Percentiles rank a stretch among this genome's conserved stretches.
Conservation (phyloP, 2,797 vertebrate species). For the Mastacembelus armatus region DNA sequence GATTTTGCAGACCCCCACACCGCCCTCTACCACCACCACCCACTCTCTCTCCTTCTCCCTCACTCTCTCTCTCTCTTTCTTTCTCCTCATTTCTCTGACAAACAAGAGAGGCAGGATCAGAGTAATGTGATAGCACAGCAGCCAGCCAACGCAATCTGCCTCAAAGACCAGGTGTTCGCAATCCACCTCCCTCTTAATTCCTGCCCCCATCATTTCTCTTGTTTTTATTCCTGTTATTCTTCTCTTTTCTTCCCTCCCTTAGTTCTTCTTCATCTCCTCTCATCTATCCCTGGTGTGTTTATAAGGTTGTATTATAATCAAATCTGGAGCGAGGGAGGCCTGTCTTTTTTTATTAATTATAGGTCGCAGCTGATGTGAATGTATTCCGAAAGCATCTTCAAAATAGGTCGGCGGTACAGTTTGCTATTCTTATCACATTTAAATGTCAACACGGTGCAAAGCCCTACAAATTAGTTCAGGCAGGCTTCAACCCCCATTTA, state of each 20-base stretch:
- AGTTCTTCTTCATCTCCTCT: conserved; percentile 69
- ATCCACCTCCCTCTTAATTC: conserved; percentile 97
- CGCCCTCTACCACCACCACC: conserved; percentile 26
- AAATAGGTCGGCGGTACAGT: conserved; percentile 89
- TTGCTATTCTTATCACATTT: conserved; percentile 94
- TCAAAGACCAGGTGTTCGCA: conserved; percentile 99
- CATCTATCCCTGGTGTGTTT: conserved; percentile 93
- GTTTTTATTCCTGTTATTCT: conserved; percentile 85
- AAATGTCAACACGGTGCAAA: conserved; percentile 93
- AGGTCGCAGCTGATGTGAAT: conserved; percentile 92
- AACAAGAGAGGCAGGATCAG: conserved; percentile 93
- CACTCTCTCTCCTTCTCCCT: conserved; percentile 38
- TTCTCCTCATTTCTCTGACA: conserved; percentile 82
- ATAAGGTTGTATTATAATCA: conserved; percentile 99
- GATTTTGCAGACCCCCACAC: conserved; percentile 90
- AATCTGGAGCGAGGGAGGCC: conserved; percentile 94
- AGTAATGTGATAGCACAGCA: conserved; percentile 97
- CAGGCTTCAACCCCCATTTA: conserved; percentile 92
- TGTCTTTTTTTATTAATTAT: conserved; percentile 99
- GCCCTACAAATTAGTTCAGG: conserved; percentile 92
- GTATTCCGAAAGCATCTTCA: conserved; percentile 90
- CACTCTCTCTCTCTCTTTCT: conserved; percentile 82
- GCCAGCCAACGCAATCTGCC: conserved; percentile 99
- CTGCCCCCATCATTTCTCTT: conserved; percentile 92
- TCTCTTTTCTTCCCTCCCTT: conserved; percentile 72